phyloP scores from a whole-genome alignment of 2,113 vertebrate genomes.

The Trematocara unimaculatum region DNA sequence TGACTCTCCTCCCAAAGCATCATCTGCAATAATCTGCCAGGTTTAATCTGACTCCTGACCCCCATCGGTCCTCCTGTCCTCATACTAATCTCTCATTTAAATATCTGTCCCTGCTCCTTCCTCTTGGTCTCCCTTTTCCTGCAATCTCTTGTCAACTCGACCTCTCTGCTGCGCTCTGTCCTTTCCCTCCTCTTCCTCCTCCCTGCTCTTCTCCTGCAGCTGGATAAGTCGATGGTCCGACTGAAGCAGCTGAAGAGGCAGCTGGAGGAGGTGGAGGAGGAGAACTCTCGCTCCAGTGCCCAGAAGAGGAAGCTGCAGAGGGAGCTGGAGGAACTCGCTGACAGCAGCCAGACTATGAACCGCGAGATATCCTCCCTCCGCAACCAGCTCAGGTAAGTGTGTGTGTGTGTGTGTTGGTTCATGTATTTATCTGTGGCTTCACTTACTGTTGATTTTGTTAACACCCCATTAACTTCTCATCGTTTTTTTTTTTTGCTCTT shows the following conservation, averaged over 20 bases:
- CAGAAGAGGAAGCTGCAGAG: constrained; percentile 91
- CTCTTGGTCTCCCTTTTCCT: not conserved
- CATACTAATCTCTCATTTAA: constrained; percentile 31
- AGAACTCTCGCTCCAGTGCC: constrained; percentile 91
- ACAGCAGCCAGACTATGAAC: constrained; percentile 88
- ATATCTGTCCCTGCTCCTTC: not conserved
- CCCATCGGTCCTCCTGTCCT: not conserved
- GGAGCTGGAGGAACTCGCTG: constrained; percentile 87
- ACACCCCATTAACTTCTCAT: constrained; percentile 38
- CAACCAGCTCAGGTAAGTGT: constrained; percentile 87
- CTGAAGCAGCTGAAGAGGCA: constrained; percentile 96
- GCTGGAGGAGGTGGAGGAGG: constrained; percentile 96
- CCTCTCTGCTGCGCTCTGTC: not conserved
- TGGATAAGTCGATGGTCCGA: constrained; percentile 78
- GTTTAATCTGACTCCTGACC: constrained; percentile 46
- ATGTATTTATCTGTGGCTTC: not conserved
- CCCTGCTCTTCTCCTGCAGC: constrained; percentile 14
- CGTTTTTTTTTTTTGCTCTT: constrained; percentile 54
- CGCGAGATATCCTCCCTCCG: constrained; percentile 89
- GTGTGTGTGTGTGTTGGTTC: not conserved
- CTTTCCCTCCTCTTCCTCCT: not conserved
- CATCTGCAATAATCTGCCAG: constrained; percentile 31
- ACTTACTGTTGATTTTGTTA: constrained; percentile 14
- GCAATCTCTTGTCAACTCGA: not conserved
- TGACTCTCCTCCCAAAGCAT: constrained; percentile 41